A percentile compares a stretch with the other conserved stretches of the same genome.
These are phyloP conservation scores for Periphyllus acericola DNA, from an alignment of 2,888 invertebrate genomes.

Conservation along the genomic window DNA sequence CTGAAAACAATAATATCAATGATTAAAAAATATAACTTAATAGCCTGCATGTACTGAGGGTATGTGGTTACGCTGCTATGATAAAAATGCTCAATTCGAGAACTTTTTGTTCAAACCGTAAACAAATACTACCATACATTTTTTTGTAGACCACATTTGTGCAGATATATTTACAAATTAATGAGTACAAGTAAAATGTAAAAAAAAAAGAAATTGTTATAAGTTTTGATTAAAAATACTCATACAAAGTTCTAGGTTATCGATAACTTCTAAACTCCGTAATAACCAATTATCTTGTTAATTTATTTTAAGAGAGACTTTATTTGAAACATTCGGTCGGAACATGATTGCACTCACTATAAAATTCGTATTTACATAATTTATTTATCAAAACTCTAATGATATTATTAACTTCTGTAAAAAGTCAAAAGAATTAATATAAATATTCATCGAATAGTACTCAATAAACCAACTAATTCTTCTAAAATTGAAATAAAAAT, in stretches of 20 bases:
- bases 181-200: not conserved
- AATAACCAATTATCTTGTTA: not conserved
- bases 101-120: no score
- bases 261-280: not conserved
- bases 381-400: not conserved
- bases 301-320: not conserved
- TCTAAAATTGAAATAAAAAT: no score
- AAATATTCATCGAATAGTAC: not conserved
- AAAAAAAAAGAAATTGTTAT: not conserved
- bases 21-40: not conserved
- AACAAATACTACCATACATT: no score
- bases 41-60: no score
- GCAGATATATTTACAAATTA: no score
- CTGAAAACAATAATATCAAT: conserved; percentile 10
- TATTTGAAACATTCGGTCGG: not conserved
- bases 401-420: not conserved
- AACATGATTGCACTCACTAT: not conserved
- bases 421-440: not conserved
- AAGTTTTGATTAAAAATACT: not conserved
- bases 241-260: not conserved
- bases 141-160: no score
- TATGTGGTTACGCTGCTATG: no score
- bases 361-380: not conserved
- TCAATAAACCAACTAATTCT: not conserved
- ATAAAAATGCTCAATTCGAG: no score